phyloP scores from a whole-genome alignment of 2,797 vertebrate genomes.

The Schizothorax lantsangensis region DNA sequence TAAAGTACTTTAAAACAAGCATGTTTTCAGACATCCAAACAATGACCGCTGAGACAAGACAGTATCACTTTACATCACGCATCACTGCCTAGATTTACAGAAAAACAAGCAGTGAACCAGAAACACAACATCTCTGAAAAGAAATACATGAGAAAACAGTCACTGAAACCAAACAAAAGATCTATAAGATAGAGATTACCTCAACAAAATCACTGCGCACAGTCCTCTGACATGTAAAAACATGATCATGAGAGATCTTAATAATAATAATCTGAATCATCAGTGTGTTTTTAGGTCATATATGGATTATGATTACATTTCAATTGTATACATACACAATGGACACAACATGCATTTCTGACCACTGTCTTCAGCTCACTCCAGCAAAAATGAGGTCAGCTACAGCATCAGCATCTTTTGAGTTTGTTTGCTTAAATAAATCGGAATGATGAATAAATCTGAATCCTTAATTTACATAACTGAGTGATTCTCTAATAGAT shows the following conservation, averaged over 20 bases:
- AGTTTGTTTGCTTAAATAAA: slow-evolving; percentile 21
- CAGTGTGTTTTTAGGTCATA: not conserved
- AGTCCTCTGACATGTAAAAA: not conserved
- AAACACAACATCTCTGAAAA: slow-evolving; percentile 16
- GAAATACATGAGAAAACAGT: not conserved
- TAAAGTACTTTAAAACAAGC: slow-evolving; percentile 12
- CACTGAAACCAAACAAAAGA: not conserved
- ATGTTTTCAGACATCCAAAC: slow-evolving; percentile 10
- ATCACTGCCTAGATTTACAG: slow-evolving; percentile 29
- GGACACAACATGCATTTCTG: not conserved
- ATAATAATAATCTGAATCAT: not conserved
- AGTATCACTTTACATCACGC: not conserved
- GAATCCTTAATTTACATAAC: slow-evolving; percentile 23
- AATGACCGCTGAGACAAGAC: slow-evolving; percentile 21
- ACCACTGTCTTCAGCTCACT: not conserved
- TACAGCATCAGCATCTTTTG: slow-evolving; percentile 17
- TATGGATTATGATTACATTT: not conserved
- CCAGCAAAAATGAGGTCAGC: slow-evolving; percentile 14
- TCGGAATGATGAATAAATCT: slow-evolving; percentile 29
- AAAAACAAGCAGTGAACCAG: slow-evolving; percentile 10
- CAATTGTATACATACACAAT: not conserved
- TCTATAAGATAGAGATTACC: not conserved
- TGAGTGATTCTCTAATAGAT: slow-evolving; percentile 12
- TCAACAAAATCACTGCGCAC: not conserved
- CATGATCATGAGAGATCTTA: not conserved